A percentile compares a stretch with the other conserved stretches of the same genome.
phyloP scores from a whole-genome alignment of 2,888 invertebrate species.

The Elegia similella region DNA sequence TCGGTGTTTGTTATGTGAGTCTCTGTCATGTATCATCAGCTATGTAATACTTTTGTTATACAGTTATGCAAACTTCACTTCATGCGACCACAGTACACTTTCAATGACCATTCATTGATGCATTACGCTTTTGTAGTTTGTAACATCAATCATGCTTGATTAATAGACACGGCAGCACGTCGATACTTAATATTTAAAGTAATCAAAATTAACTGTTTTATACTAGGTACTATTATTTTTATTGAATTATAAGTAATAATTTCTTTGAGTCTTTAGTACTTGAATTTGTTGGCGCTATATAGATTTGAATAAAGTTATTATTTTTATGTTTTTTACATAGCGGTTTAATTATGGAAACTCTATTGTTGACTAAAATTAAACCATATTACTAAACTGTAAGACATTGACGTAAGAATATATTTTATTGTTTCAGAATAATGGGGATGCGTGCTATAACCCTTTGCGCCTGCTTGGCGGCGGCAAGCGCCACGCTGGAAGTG shows the following conservation, averaged over 20 bases:
- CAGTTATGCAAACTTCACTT: conserved; percentile 8
- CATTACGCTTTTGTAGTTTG: neutral
- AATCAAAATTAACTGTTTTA: too few species aligned
- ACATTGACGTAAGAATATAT: conserved; percentile 2
- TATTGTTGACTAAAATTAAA: too few species aligned
- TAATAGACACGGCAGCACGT: neutral
- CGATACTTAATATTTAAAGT: too few species aligned
- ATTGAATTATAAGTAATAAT: too few species aligned
- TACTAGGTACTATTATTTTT: too few species aligned
- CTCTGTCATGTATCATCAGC: neutral
- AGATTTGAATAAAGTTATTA: too few species aligned
- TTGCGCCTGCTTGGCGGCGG: conserved; percentile 53
- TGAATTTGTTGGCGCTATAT: too few species aligned
- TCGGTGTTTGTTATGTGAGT: conserved; percentile 28
- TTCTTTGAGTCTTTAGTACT: too few species aligned
- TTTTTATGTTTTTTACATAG: too few species aligned
- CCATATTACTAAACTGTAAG: too few species aligned
- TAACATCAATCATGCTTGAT: neutral
- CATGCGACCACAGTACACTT: conserved; percentile 1
- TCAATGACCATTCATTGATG: conserved; percentile 12
- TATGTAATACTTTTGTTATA: neutral
- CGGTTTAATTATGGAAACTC: too few species aligned
- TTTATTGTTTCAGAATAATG: conserved; percentile 40
- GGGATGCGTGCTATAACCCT: conserved; percentile 43
- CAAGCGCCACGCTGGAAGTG: conserved; percentile 79